Evolutionary conservation across 2,888 invertebrate genomes (phyloP).

Genomic region (Psococerastis gibbosa): DNA sequence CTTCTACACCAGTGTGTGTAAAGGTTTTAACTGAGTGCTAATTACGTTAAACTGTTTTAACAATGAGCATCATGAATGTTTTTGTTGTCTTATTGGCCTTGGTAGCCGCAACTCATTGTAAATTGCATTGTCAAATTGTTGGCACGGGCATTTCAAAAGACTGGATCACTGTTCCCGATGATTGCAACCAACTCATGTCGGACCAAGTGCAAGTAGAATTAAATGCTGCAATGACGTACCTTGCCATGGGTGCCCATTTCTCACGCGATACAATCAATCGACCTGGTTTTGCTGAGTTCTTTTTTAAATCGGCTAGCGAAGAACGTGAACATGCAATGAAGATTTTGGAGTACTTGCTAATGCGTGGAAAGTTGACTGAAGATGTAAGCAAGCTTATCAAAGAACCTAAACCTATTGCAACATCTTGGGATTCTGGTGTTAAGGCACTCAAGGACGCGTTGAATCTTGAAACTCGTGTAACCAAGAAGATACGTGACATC

Average conservation of each 20-base stretch:
- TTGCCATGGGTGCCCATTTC: constrained; percentile 76
- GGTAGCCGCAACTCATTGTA: not conserved
- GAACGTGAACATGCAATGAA: constrained; percentile 79
- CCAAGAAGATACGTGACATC: constrained; percentile 49
- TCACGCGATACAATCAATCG: constrained; percentile 56
- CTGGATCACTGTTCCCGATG: constrained; percentile 47
- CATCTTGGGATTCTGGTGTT: constrained; percentile 37
- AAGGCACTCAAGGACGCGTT: constrained; percentile 58
- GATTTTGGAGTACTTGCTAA: constrained; percentile 68
- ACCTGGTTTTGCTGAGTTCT: constrained; percentile 73
- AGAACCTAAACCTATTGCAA: constrained; percentile 18
- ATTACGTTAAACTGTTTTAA: not conserved
- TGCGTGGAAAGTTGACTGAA: constrained; percentile 61
- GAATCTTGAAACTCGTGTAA: constrained; percentile 56
- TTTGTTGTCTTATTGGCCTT: not conserved
- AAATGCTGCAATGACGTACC: constrained; percentile 58
- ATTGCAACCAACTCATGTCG: constrained; percentile 42
- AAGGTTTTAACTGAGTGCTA: constrained; percentile 25
- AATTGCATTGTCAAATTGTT: not conserved
- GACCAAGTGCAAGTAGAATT: constrained; percentile 62
- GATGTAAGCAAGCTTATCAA: constrained; percentile 38
- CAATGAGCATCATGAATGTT: constrained; percentile 34
- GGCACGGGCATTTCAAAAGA: constrained; percentile 34
- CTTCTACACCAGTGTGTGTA: constrained; percentile 89
- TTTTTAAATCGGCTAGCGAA: constrained; percentile 67